These are phyloP conservation scores for Lepisosteus oculatus DNA, from an alignment of 2,113 vertebrate genomes.

Conservation along the genomic window DNA sequence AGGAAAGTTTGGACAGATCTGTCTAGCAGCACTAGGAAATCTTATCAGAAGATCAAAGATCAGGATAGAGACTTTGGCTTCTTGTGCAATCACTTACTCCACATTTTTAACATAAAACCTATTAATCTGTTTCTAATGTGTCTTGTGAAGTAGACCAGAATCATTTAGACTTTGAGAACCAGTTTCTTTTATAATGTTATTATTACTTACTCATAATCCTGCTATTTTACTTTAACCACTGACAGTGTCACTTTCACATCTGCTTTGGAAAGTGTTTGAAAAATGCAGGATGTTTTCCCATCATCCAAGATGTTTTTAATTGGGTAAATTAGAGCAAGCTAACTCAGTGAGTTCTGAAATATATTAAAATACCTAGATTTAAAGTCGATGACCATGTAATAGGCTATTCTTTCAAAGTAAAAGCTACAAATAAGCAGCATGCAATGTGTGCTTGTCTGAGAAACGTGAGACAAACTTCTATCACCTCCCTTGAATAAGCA, in stretches of 20 bases:
- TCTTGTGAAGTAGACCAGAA: neutral
- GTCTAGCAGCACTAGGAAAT: too few relatives aligned
- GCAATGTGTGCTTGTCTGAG: too few relatives aligned
- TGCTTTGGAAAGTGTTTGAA: neutral
- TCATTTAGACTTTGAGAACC: neutral
- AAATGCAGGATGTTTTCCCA: slow-evolving; percentile 15
- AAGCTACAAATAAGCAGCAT: too few relatives aligned
- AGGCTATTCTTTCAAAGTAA: slow-evolving; percentile 16
- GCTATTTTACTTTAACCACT: neutral
- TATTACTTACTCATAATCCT: neutral
- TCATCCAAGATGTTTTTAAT: slow-evolving; percentile 12
- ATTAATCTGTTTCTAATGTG: slow-evolving; percentile 3
- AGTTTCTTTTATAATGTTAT: neutral
- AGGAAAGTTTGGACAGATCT: too few relatives aligned
- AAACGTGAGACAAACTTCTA: too few relatives aligned
- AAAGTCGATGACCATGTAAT: slow-evolving; percentile 18
- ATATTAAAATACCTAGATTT: neutral
- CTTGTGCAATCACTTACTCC: too few relatives aligned
- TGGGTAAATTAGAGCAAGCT: slow-evolving; percentile 4
- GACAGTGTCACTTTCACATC: neutral
- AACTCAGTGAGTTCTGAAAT: slow-evolving; percentile 9
- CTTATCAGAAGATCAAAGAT: too few relatives aligned
- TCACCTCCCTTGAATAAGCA: too few relatives aligned
- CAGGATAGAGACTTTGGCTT: too few relatives aligned
- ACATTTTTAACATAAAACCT: neutral